Evolutionary conservation across 2,888 invertebrate species (phyloP).

Genomic region (Ecdyonurus torrentis): DNA sequence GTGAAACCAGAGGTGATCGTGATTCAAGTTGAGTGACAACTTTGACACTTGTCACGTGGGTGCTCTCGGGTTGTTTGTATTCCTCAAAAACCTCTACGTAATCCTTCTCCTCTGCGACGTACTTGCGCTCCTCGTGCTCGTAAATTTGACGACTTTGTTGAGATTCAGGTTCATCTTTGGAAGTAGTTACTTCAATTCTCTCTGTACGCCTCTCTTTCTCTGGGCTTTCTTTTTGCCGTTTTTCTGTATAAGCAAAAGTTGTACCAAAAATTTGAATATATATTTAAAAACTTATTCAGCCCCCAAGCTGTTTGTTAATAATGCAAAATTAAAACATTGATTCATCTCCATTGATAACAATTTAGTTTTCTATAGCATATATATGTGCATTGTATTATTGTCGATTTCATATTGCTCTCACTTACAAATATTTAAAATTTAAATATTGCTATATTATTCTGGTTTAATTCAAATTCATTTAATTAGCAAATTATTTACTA

Average conservation of each 20-base stretch:
- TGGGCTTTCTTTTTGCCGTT: background rate
- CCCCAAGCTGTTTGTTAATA: too few species aligned
- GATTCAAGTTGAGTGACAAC: conserved; percentile 22
- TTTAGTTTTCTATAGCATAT: too few species aligned
- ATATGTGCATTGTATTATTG: too few species aligned
- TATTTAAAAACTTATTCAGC: too few species aligned
- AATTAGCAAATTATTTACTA: too few species aligned
- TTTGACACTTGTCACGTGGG: conserved; percentile 26
- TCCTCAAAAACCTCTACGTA: conserved; percentile 13
- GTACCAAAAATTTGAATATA: too few species aligned
- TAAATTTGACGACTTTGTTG: conserved; percentile 13
- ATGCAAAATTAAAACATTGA: too few species aligned
- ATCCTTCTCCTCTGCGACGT: conserved; percentile 61
- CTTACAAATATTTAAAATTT: too few species aligned
- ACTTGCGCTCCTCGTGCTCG: conserved; percentile 51
- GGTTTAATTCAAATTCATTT: too few species aligned
- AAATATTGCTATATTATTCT: too few species aligned
- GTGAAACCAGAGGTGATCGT: background rate
- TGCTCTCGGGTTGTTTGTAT: conserved; percentile 13
- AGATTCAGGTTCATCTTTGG: conserved; percentile 10
- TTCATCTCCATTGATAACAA: too few species aligned
- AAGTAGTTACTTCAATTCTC: conserved; percentile 8
- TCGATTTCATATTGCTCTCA: too few species aligned
- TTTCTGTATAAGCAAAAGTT: background rate
- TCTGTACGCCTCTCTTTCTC: conserved; percentile 6